Conservation (phyloP, 2,113 vertebrate genomes). For the Oncorhynchus tshawytscha region DNA sequence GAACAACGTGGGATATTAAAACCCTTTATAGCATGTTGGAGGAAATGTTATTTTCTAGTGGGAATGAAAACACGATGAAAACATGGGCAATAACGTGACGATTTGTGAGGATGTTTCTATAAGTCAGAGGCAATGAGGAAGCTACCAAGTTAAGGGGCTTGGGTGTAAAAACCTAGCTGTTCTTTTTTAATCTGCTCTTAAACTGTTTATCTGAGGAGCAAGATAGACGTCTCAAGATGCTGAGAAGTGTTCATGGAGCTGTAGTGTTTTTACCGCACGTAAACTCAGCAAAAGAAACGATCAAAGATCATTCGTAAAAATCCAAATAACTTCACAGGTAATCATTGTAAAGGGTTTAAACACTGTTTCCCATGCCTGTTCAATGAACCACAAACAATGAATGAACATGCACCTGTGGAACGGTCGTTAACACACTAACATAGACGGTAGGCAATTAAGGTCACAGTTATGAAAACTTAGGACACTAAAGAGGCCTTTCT, state of each 20-base stretch:
- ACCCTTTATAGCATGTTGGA: slow-evolving; percentile 53
- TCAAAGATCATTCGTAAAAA: neutral
- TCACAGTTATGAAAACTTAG: no score
- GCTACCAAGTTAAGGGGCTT: slow-evolving; percentile 23
- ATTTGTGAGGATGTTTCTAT: slow-evolving; percentile 22
- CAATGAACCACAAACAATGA: no score
- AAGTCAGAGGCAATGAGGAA: slow-evolving; percentile 29
- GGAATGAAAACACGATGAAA: slow-evolving; percentile 42
- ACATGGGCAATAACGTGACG: slow-evolving; percentile 26
- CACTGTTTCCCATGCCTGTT: no score
- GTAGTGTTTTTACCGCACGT: neutral
- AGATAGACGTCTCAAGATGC: slow-evolving; percentile 30
- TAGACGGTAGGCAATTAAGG: no score
- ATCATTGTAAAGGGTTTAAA: no score
- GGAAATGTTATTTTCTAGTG: slow-evolving; percentile 39
- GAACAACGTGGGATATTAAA: slow-evolving; percentile 46
- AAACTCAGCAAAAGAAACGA: neutral
- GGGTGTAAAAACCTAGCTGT: neutral
- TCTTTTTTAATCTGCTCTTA: slow-evolving; percentile 42
- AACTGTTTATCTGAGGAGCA: slow-evolving; percentile 48
- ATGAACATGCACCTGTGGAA: no score
- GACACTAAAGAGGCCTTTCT: no score
- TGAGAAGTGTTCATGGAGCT: slow-evolving; percentile 43
- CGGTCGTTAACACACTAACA: no score
- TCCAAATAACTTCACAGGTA: no score